Evolutionary conservation across 92 coral and sea anemone genomes (phyloP), one percentile per base, ranked within the genome.

Genomic region (Nematostella vectensis): DNA sequence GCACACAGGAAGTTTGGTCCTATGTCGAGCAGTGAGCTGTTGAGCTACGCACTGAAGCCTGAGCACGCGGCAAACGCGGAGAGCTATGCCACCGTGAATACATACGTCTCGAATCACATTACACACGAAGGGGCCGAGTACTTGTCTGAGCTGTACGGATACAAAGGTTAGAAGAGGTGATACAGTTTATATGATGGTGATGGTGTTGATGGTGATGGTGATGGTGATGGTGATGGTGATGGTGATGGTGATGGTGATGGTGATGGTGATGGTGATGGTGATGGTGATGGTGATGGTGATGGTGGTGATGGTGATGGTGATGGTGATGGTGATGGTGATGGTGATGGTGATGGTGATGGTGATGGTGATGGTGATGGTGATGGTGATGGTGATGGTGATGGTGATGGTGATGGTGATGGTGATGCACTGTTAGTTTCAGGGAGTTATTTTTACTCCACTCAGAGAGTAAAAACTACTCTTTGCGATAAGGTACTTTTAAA

Each of bases 41-140:
- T 68, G 1, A 70, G 70, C 59, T 60, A 79, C 54, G 94, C 87
- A 3, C 73, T 70, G 44, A 64, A 72, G 36, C 81, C 79, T 24
- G 78, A 78, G 11, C 63, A 47, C 45, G 62, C 68, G 17, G 69
- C 82, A 36, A 74, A 73, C 4, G 83, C 78, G 11, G 47, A 48
- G 23, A 28, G 48, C 42, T 84, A 63, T 37, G 69, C 94, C n/a
- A 64, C 94, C 2, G 83, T 74, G 20, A 80, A 79, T 40, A 65
- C 80, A 0, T 84, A 79, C 44, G 61, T 84, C 62, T 79, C 94
- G 2, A 49, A 79, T 36, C 58, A 69, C 39, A 42, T 84, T 11
- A 74, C 79, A 2, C 94, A 84, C 22, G 94, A 84, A 47, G 94
- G 75, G 13, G 83, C 87, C 0, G 94, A 74, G 47, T 84, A 74